Evolutionary conservation across 2,113 vertebrate genomes (phyloP).

Genomic region (Epinephelus lanceolatus): DNA sequence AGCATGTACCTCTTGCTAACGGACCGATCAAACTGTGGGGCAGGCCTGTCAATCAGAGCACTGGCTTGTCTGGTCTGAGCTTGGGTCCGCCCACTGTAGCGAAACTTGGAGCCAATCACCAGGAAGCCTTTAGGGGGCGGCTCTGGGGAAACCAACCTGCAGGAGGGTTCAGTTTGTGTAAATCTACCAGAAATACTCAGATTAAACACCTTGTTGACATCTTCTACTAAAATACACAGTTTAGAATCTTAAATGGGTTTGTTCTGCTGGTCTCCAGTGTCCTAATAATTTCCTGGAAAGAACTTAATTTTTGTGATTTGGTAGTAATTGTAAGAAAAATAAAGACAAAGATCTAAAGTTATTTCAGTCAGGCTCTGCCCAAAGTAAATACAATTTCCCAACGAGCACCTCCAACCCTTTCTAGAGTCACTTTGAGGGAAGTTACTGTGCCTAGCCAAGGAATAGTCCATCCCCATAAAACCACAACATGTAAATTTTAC

Average conservation of each 20-base stretch:
- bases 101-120: constrained; percentile 99
- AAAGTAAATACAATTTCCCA: no score
- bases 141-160: constrained; percentile 96
- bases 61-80: constrained; percentile 98
- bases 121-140: constrained; percentile 98
- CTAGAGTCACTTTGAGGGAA: not conserved
- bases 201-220: not conserved
- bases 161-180: constrained; percentile 19
- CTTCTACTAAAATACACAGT: not conserved
- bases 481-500: not conserved
- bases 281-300: not conserved
- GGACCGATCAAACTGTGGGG: constrained; percentile 96
- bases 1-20: constrained; percentile 97
- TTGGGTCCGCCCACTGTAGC: constrained; percentile 97
- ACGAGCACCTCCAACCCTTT: no score
- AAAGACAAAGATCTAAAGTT: not conserved
- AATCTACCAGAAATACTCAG: not conserved
- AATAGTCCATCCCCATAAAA: not conserved
- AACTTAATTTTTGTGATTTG: not conserved
- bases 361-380: not conserved
- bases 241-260: not conserved
- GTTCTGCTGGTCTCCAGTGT: not conserved
- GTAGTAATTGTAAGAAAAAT: not conserved
- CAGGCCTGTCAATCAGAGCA: constrained; percentile 95
- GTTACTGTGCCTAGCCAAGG: not conserved